These are phyloP conservation scores for Cirrhinus mrigala DNA, from an alignment of 2,797 vertebrate genomes.

Conservation along the genomic window DNA sequence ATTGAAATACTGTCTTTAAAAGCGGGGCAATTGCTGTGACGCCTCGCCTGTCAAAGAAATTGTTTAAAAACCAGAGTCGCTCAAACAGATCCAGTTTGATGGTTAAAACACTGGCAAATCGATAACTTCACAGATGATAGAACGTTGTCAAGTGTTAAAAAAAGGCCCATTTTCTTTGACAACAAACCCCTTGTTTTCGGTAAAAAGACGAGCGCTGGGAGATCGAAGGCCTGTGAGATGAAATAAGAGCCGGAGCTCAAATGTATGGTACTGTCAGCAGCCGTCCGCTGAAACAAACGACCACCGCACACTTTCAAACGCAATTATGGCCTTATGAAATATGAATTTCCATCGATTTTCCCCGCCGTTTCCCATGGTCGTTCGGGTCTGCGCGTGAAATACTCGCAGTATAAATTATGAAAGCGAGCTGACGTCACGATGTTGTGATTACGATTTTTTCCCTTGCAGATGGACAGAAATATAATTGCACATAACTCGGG, in stretches of 20 bases:
- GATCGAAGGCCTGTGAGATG: conserved; percentile 65
- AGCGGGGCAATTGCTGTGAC: conserved; percentile 69
- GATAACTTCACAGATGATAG: conserved; percentile 84
- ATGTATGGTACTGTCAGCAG: conserved; percentile 67
- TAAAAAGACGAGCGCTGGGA: conserved; percentile 66
- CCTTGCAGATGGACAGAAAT: conserved; percentile 73
- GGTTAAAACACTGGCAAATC: conserved; percentile 86
- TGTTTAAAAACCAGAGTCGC: conserved; percentile 80
- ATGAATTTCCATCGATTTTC: conserved; percentile 90
- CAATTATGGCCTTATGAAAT: conserved; percentile 89
- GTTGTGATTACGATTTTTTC: neutral
- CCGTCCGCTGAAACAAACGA: conserved; percentile 66
- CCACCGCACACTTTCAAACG: conserved; percentile 77
- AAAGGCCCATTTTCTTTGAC: conserved; percentile 74
- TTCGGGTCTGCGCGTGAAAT: conserved; percentile 77
- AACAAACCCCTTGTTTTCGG: conserved; percentile 80
- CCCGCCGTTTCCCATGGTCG: conserved; percentile 78
- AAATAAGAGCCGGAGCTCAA: conserved; percentile 65
- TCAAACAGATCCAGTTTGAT: conserved; percentile 80
- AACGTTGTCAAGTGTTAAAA: conserved; percentile 71
- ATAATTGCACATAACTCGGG: conserved; percentile 37
- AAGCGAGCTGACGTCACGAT: conserved; percentile 75
- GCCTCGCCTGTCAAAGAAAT: conserved; percentile 74
- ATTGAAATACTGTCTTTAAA: conserved; percentile 79
- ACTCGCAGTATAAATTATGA: conserved; percentile 84